A percentile compares a stretch with the other conserved stretches of the same genome.
These are phyloP conservation scores for Zoanthus sociatus DNA, from an alignment of 92 coral and sea anemone genomes.

Conservation along the genomic window DNA sequence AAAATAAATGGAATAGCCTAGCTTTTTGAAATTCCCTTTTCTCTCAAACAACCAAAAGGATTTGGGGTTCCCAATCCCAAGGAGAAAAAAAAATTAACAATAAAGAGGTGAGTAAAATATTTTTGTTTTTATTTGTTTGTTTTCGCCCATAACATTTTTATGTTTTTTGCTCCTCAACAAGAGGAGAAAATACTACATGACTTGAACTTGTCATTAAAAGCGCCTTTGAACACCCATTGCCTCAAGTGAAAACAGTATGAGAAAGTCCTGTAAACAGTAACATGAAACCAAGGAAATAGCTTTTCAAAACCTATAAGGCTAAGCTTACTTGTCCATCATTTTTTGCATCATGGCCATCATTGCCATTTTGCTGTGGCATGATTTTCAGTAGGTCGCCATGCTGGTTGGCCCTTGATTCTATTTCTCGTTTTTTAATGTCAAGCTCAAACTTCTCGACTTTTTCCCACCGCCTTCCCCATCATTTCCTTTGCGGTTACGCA, in stretches of 20 bases:
- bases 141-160: constrained; percentile 21
- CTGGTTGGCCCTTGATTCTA: constrained; percentile 27
- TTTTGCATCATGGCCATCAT: constrained; percentile 26
- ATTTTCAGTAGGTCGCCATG: constrained; percentile 33
- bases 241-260: constrained; percentile 8
- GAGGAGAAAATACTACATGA: constrained; percentile 12
- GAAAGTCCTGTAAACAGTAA: constrained; percentile 9
- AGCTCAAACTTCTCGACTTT: constrained; percentile 35
- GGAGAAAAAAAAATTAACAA: background rate
- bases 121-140: constrained; percentile 18
- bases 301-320: constrained; percentile 4
- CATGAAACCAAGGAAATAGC: constrained; percentile 23
- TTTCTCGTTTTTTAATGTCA: constrained; percentile 27
- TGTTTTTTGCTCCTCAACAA: constrained; percentile 16
- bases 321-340: constrained; percentile 22
- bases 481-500: constrained; percentile 34
- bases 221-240: constrained; percentile 25
- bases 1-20: constrained; percentile 20
- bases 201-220: constrained; percentile 14
- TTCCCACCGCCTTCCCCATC: constrained; percentile 29
- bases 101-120: background rate
- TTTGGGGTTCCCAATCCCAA: background rate
- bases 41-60: constrained; percentile 13
- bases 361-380: constrained; percentile 38
- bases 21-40: constrained; percentile 14